Evolutionary conservation across 1,140 invertebrate species (phyloP).

Genomic region (Tetramorium parvispinum): DNA sequence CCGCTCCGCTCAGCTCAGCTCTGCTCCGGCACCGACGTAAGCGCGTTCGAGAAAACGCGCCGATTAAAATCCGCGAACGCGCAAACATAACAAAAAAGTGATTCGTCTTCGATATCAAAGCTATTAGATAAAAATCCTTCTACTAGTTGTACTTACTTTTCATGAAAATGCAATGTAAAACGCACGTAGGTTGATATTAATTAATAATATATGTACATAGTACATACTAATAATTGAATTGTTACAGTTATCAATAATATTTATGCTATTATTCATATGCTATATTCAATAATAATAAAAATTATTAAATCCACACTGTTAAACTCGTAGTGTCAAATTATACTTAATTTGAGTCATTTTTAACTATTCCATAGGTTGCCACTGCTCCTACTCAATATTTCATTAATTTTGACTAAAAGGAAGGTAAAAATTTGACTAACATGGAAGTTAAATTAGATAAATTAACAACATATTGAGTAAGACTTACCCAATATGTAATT

Average conservation of each 20-base stretch:
- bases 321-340: no score
- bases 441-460: no score
- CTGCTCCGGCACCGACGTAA: conserved; percentile 13
- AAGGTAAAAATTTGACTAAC: no score
- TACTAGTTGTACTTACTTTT: background rate
- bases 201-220: no score
- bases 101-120: background rate
- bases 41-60: conserved; percentile 7
- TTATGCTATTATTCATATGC: background rate
- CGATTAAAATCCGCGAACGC: background rate
- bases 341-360: no score
- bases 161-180: background rate
- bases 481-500: no score
- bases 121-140: background rate
- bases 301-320: background rate
- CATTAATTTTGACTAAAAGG: no score
- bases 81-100: background rate
- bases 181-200: background rate
- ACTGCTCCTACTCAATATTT: no score
- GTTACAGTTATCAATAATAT: background rate
- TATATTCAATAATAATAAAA: background rate
- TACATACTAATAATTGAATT: background rate
- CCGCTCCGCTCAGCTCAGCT: conserved; percentile 25
- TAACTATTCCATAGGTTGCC: no score
- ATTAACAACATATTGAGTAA: no score